Evolutionary conservation across 92 coral and sea anemone species (phyloP), one percentile per base, ranked within the genome.

Genomic region (Paragorgia papillata): DNA sequence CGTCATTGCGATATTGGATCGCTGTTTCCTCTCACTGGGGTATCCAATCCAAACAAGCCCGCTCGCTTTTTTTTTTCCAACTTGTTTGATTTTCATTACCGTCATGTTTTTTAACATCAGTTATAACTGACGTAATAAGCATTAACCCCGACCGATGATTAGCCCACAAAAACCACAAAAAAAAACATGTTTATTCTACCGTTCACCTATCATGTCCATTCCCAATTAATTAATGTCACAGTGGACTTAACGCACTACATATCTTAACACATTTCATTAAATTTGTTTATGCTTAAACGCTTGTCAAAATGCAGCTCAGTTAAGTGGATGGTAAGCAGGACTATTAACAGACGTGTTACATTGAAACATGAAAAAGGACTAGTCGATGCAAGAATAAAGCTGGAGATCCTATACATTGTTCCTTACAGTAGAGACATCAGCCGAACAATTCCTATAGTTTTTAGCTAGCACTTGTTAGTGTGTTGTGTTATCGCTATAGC

Each of bases 171-270:
- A 54, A 68, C 0, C 37, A 28, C 22, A 27, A 51, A 39, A 44
- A 29, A 68, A 58, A 26, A 39, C 56, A n/a, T 66, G 56, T 66
- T 66, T 66, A 66, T 19, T 27, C n/a, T 51, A 24, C 32, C 41
- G 25, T 15, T 18, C 58, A 56, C 17, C 35, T 37, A 44, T 39
- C 46, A 22, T 40, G 29, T 20, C 30, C 48, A 35, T 29, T 56
- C 19, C 39, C 20, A 49, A 68, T 68, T 68, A 68, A 68, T 68
- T 68, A 68, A 48, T 32, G 59, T 68, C 75, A 49, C 21, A 41
- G 58, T 44, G 10, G 25, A 25, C 21, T 44, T 39, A 68, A 46
- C 59, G 20, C 26, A 9, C 31, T 21, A 34, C 0, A 13, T 0
- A 56, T 35, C 29, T 68, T 32, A 3, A 18, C 34, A n/a, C 40